A percentile compares a stretch with the other conserved stretches of the same genome.
phyloP scores from a whole-genome alignment of 2,113 vertebrate genomes.

The Eira barbara region DNA sequence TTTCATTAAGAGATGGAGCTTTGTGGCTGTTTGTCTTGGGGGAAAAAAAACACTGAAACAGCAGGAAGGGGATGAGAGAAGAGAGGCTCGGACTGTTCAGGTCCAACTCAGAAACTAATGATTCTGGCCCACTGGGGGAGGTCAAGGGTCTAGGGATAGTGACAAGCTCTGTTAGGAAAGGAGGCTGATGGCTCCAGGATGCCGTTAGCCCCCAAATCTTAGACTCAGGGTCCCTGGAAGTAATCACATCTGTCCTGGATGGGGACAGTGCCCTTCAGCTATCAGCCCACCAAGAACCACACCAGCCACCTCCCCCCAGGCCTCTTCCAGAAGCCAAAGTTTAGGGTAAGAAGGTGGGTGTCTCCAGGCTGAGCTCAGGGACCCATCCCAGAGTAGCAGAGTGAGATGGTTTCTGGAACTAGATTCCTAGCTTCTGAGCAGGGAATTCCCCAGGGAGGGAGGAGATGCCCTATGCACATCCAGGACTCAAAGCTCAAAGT shows the following conservation, averaged over 20 bases:
- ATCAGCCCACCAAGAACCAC: not conserved
- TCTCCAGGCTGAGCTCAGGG: not conserved
- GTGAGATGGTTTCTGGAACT: not conserved
- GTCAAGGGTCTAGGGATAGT: not conserved
- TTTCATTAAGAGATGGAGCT: conserved; percentile 81
- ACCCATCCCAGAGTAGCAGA: not conserved
- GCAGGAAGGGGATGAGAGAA: conserved; percentile 28
- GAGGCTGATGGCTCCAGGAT: not conserved
- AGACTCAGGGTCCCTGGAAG: not conserved
- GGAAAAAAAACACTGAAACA: conserved; percentile 12
- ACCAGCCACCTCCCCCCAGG: not conserved
- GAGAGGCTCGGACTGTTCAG: not conserved
- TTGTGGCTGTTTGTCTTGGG: conserved; percentile 71
- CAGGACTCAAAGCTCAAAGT: not conserved
- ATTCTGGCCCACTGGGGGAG: not conserved
- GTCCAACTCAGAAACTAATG: not conserved
- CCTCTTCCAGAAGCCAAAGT: not conserved
- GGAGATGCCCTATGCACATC: not conserved
- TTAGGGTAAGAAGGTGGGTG: not conserved
- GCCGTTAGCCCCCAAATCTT: not conserved
- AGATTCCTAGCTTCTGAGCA: not conserved
- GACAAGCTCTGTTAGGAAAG: not conserved
- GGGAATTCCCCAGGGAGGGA: not conserved
- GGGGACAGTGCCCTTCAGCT: not conserved
- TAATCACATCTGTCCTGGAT: not conserved